A percentile compares a stretch with the other conserved stretches of the same genome.
phyloP scores from a whole-genome alignment of 1,140 invertebrate species.

The Lepidotrigona ventralis region DNA sequence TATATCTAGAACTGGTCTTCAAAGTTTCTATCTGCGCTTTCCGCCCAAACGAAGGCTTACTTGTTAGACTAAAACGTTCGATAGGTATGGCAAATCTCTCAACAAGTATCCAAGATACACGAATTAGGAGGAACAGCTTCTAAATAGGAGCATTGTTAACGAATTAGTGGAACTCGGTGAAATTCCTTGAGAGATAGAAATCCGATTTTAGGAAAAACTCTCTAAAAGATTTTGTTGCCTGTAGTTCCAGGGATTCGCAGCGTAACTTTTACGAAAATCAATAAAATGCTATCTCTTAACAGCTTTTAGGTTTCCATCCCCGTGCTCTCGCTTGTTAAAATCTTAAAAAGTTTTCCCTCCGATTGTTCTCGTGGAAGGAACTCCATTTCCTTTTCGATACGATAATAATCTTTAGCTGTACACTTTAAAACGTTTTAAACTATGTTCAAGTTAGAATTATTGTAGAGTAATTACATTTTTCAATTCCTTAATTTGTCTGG shows the following conservation, averaged over 20 bases:
- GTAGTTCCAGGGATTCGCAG: neutral
- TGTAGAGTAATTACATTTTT: neutral
- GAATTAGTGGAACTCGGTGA: neutral
- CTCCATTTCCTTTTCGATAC: neutral
- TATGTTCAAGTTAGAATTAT: neutral
- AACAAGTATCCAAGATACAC: neutral
- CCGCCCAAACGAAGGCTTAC: neutral
- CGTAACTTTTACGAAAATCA: neutral
- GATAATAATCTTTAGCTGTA: neutral
- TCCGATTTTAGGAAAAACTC: neutral
- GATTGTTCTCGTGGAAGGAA: neutral
- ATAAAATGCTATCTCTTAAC: neutral
- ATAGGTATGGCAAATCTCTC: neutral
- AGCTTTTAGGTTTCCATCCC: neutral
- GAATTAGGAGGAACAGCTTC: neutral
- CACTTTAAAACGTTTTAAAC: neutral
- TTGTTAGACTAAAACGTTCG: neutral
- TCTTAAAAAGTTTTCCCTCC: neutral
- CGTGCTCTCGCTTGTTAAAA: neutral
- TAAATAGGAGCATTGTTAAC: neutral
- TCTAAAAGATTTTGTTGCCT: neutral
- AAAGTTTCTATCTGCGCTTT: neutral
- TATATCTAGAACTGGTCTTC: neutral
- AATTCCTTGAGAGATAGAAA: neutral
- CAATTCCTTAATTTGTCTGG: too few species aligned